These are phyloP conservation scores for Enteromius fasciolatus DNA, from an alignment of 2,797 vertebrate species.

Conservation along the genomic window DNA sequence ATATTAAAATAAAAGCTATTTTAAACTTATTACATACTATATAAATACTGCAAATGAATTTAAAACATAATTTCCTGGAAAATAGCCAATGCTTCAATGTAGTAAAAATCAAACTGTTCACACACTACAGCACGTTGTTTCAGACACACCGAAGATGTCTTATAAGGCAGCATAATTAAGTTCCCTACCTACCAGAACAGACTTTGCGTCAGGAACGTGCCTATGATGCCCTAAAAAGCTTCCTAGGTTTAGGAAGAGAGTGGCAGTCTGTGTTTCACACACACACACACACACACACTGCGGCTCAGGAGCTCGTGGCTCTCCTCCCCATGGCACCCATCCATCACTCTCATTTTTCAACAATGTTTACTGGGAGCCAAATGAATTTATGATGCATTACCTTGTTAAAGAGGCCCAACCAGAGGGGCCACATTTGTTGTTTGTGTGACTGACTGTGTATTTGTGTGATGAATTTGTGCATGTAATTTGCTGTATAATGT, in stretches of 20 bases:
- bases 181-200: conserved; percentile 4
- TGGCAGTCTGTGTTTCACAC: conserved; percentile 11
- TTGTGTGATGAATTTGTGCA: conserved; percentile 37
- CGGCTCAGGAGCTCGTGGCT: conserved; percentile 37
- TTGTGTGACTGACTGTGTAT: conserved; percentile 22
- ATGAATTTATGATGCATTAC: conserved; percentile 65
- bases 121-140: neutral
- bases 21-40: neutral
- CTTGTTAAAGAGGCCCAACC: conserved; percentile 56
- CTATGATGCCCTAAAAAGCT: conserved; percentile 3
- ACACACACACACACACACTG: neutral
- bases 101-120: neutral
- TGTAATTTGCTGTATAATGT: conserved; percentile 30
- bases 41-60: neutral
- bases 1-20: neutral
- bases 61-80: neutral
- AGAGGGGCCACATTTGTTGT: conserved; percentile 32
- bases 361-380: conserved; percentile 58
- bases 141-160: neutral
- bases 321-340: conserved; percentile 53
- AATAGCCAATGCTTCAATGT: neutral
- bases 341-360: conserved; percentile 60
- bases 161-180: neutral
- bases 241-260: neutral
- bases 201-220: neutral